Base-by-base conservation (phyloP, 2,888 invertebrate species). In the Syrista parreyssii region DNA sequence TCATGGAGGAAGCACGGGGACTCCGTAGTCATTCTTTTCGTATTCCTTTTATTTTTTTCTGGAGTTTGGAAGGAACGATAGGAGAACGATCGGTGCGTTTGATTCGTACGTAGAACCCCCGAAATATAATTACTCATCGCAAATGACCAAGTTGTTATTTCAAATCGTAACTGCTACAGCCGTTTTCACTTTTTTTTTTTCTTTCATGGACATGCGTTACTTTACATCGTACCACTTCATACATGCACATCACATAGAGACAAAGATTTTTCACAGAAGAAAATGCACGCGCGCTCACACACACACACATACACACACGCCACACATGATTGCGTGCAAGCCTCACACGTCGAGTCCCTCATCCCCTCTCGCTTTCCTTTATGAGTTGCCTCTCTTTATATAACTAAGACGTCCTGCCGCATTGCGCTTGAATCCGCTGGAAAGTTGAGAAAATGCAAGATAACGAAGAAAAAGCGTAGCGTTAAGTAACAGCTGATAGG, bases 91-190 rank as follows among this genome's bases (percentile, higher is more conserved):
- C 76, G 74, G 68, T 76, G 71, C 74, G 76, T 76, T 71, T 79
- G 79, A 79, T 76, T 76, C 71, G 68, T 79, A 40, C 68, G 71
- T 74, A 71, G 74, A 31, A 33, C 40, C 68, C 72, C 74, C 73
- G 35, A 30, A 68, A 73, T 76, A 79, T 76, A 76, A 73, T 76
- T 75, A 77, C 77, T 68, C 79, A 68, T n/a, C 76, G 73, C 75
- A 73, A 78, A 78, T 81, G 68, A 78, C 73, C 81, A 79, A 78
- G 77, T 78, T 81, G 78, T 80, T 80, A 80, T 79, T 76, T 80
- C 71, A 76, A 81, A 78, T 76, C 74, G 69, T 79, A 33, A 77
- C 69, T 68, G 68, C 76, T 74, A 55, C 68, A 78, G 72, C 74
- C 74, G 74, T 75, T 75, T 74, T 40, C 72, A 72, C 69, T 32